Base-by-base conservation (phyloP, 2,113 vertebrate genomes). In the Gnathonemus echidnorhynchus region DNA sequence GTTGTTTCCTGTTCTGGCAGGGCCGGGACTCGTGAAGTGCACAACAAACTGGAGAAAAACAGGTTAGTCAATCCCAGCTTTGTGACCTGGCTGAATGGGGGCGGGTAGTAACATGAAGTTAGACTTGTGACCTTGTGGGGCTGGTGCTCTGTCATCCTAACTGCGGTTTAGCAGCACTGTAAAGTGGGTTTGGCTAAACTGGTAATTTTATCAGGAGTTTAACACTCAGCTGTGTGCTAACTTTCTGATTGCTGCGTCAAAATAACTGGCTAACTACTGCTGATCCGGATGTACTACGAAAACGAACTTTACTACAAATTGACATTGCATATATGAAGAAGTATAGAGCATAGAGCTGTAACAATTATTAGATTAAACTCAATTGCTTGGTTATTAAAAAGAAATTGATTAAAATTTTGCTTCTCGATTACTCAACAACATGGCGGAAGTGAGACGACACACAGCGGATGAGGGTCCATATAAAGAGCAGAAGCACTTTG, bases 41-140 rank as follows among this genome's bases (percentile, higher is more conserved):
- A 99, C 94, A 99, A 99, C 95, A 99, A 99, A 94, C 95, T 99
- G 96, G 98, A 99, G 95, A 99, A 99, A 95, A 98, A 99, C 97
- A 98, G 98, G 98, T 99, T 92, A 94, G 98, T 97, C 91, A 91
- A 90, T 31, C 74, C 87, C 89, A 84, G 31, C 86, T 39, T 66
- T 50, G 31, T 88, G 45, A 17, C 62, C 13, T 66, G 56, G 87
- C 74, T 80, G 35, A 17, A 80, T 80, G 35, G 74, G 74, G 17
- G 74, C 1, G 15, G 45, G 58, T 56, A 35, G 56, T 24, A 35
- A 39, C 1, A 9, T 31, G 24, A 45, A 27, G 15, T 21, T 62
- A 8, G 1, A 21, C 9, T 58, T 62, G 7, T 88, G 19, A 45
- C 35, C 24, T 66, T 42, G 74, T 77, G 74, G 74, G 74, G 15